Base-by-base conservation (phyloP, 92 coral and sea anemone species). In the Epizoanthus stellaris region DNA sequence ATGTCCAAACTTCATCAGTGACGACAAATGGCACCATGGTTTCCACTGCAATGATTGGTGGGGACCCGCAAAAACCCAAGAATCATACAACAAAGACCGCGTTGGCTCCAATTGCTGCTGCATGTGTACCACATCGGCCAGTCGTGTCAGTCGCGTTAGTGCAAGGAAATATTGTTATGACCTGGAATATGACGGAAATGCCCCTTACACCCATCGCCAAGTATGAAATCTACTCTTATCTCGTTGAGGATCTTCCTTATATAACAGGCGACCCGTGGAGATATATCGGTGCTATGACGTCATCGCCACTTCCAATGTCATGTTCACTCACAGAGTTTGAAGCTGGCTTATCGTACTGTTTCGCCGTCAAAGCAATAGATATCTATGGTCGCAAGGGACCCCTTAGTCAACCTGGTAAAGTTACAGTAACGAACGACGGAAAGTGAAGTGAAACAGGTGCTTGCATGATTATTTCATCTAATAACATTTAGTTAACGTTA, bases 311-410 rank as follows among this genome's bases (percentile, higher is more conserved):
- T 7, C 81, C 67, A 39, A 76, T 76, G 81, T n/a, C 66, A 5
- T 76, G 81, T 76, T 30, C 61, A 8, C 60, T 76, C 7, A 76
- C 81, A 56, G 71, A 61, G 59, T 77, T 77, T 77, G 60, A 77
- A 62, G 49, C 19, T 11, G 82, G 70, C 6, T 5, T 77, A 14
- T 40, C 70, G 11, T 77, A 77, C 13, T 77, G 20, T 21, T 77
- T 77, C 13, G 59, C 82, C 16, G 82, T 77, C 5, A 77, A 70
- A 62, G 82, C 82, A 1, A 40, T 77, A 5, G 82, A 77, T 63
- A 77, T 77, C 15, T 77, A 61, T n/a, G 82, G 70, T n/a, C 66
- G 59, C 5, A 20, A 9, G 23, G 82, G 82, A 63, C 67, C 49
- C 7, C 14, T 42, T 15, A 77, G 82, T 61, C 6, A 14, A 19